Base-by-base conservation (phyloP, 2,113 vertebrate genomes). In the Spea bombifrons region DNA sequence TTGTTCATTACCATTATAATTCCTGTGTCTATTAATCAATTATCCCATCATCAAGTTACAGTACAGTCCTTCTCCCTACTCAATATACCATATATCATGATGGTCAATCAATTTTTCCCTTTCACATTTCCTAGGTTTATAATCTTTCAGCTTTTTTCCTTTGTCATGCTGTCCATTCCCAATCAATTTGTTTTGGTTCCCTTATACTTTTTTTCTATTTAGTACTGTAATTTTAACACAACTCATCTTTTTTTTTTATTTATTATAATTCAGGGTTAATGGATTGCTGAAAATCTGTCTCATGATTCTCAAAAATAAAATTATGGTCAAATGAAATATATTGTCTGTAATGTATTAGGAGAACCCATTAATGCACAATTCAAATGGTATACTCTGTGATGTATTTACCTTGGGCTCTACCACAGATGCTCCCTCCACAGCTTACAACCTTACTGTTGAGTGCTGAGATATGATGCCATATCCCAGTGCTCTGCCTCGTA, bases 61-160 rank as follows among this genome's bases (percentile, higher is more conserved):
- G 48, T 48, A 49, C n/a, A 49, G 50, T 73, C 72, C n/a, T 44
- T 66, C 71, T 66, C 10, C 8, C 46, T 47, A 67, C 45, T 73
- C 77, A 73, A 80, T 73, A 80, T 55, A 67, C 48, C 15, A 73
- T 80, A 45, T 55, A 68, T 68, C 45, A 49, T 68, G n/a, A 10
- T 49, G 46, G n/a, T 8, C 16, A 80, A 80, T 80, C 71, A 80
- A 80, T 80, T 73, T 50, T 73, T 80, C 77, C 9, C 10, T 67
- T 71, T 64, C 4, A 9, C n/a, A 5, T 15, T 49, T 30, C 30
- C 50, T 5, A 10, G 30, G 59, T 66, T n/a, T 68, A 49, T 13
- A 53, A 76, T 53, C 44, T 17, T 49, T 55, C 6, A 30, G 2
- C 8, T n/a, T 45, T 55, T 79, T 79, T 73, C n/a, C 47, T 8